Base-by-base conservation (phyloP, 2,888 invertebrate species). In the Lasioglossum leucozonium region DNA sequence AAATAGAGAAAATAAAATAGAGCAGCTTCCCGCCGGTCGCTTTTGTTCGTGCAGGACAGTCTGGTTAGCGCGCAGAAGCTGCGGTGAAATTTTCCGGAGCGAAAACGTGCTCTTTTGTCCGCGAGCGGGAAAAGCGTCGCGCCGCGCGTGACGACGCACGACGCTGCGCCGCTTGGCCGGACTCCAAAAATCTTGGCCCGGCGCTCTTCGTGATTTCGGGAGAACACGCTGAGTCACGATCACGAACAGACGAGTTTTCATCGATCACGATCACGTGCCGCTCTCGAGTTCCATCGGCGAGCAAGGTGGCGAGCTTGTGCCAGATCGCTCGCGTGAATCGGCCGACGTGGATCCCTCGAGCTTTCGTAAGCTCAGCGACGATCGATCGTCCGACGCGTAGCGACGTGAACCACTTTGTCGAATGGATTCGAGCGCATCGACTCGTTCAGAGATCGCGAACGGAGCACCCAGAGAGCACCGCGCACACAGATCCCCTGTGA, bases 221-320 rank as follows among this genome's bases (percentile, higher is more conserved):
- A 92, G 89, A 92, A 92, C 84, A 89, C 91, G 91, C 91, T 93
- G 93, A 93, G 91, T 93, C 93, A 93, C 82, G 86, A 82, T 86
- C 89, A 90, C 91, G 84, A 91, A 91, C 88, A 91, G 82, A 81
- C 82, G 78, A 87, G 83, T 88, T 88, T 80, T 85, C 89, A 87
- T 88, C 90, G 87, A 89, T 88, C 84, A 86, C 76, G 86, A 93
- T 92, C 93, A 92, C 92, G 92, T 91, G 90, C 78, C 84, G 0
- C 58, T 75, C 62, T 81, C 79, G 71, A 75, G 87, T 73, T 77
- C 62, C 40, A 34, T 80, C 76, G 34, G 42, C n/a, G 55, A 44
- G 78, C 72, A 37, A 47, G 30, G 16, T 22, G 37, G 37, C 22
- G 3, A 26, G 37, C 44, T 65, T 40, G 55, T 79, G 86, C 82